Base-by-base conservation (phyloP, 2,797 vertebrate species). In the Sarcoramphus papa region DNA sequence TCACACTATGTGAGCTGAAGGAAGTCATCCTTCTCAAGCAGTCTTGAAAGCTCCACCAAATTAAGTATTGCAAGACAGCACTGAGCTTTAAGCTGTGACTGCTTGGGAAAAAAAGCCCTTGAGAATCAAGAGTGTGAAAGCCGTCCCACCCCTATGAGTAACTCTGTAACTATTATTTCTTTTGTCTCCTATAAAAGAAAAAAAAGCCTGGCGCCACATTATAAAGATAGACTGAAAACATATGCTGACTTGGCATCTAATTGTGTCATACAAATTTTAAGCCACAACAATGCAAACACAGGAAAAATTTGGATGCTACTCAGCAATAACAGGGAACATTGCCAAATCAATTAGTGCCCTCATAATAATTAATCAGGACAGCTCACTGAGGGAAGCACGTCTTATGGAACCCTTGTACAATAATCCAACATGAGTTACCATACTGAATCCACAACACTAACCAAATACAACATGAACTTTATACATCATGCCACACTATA, bases 291-390 rank as follows among this genome's bases (percentile, higher is more conserved):
- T 94, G 88, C 90, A 92, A 97, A 95, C 82, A 94, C 47, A 94
- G 20, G 72, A 68, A 77, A 96, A 91, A 93, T 53, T 73, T 93
- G 92, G 90, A 91, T 91, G 92, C 37, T 62, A 40, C 47, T 94
- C 85, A 93, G 92, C 90, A 95, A 48, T 76, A 73, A 80, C 33
- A 94, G 73, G 81, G 87, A 92, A 62, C 77, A 79, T 81, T 89
- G 94, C 94, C 94, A 97, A 95, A 95, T 85, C 79, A 97, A 73
- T 95, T 96, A 95, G 33, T 85, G 63, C 12, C 41, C 41, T 88
- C 65, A 56, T 53, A 75, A 68, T 90, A 86, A 96, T 70, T 88
- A 88, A 81, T 67, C 76, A 78, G 85, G 88, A 95, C 85, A 95
- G 76, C 59, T 94, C 87, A 94, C 33, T 74, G 70, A 93, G 83